Conservation (phyloP, 2,888 invertebrate genomes). For the Cheilosia soror region DNA sequence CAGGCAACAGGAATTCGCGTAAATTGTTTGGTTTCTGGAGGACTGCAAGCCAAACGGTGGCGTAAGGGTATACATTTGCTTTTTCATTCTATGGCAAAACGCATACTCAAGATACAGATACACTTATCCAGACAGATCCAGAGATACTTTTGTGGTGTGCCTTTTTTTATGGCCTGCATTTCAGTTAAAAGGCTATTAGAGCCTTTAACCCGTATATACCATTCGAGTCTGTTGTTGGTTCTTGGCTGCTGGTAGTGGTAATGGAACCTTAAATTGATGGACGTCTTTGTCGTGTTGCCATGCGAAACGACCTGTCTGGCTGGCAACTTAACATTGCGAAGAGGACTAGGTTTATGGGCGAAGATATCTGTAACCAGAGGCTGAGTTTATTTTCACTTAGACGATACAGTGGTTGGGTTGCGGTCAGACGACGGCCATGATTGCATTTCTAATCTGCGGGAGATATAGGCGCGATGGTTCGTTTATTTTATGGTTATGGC, state of each 20-base stretch:
- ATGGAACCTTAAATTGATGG: conserved; percentile 43
- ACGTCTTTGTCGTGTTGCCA: conserved; percentile 37
- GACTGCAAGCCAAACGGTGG: not conserved
- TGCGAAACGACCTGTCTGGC: conserved; percentile 52
- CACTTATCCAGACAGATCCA: conserved; percentile 43
- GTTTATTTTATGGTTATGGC: conserved; percentile 25
- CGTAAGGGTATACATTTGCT: conserved; percentile 38
- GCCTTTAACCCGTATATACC: conserved; percentile 37
- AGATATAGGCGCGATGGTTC: not conserved
- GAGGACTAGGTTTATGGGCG: conserved; percentile 63
- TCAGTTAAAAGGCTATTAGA: conserved; percentile 67
- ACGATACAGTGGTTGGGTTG: not conserved
- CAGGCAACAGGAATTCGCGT: conserved; percentile 70
- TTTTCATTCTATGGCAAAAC: conserved; percentile 48
- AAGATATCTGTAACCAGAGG: conserved; percentile 56
- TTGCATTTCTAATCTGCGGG: conserved; percentile 12
- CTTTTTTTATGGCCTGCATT: conserved; percentile 61
- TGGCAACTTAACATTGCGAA: not conserved
- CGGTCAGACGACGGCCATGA: not conserved
- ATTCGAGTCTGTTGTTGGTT: conserved; percentile 1
- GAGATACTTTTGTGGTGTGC: conserved; percentile 51
- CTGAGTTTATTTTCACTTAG: conserved; percentile 49
- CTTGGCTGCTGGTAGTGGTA: conserved; percentile 6
- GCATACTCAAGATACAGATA: conserved; percentile 36
- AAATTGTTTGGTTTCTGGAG: conserved; percentile 57